A percentile compares a stretch with the other conserved stretches of the same genome.
These are phyloP conservation scores for Sialia sialis DNA, from an alignment of 2,113 vertebrate genomes.

Conservation along the genomic window DNA sequence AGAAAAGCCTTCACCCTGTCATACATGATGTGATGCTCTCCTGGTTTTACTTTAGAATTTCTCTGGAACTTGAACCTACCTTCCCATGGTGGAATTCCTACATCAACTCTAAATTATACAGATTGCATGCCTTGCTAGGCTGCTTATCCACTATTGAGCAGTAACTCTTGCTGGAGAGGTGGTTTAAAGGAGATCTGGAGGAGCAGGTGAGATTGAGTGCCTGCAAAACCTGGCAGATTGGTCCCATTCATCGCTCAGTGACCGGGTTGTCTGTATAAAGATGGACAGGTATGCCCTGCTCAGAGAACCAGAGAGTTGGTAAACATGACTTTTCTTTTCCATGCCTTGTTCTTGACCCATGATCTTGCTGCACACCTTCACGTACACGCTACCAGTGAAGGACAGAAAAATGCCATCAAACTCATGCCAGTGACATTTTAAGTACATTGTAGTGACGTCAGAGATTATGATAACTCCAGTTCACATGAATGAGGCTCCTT, in stretches of 20 bases:
- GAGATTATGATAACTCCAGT: neutral
- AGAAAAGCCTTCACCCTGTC: neutral
- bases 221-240: neutral
- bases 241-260: neutral
- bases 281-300: neutral
- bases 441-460: neutral
- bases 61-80: neutral
- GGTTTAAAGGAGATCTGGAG: neutral
- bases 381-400: neutral
- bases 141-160: neutral
- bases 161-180: neutral
- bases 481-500: neutral
- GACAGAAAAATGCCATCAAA: neutral
- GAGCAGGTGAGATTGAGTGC: accelerated
- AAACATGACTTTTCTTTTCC: neutral
- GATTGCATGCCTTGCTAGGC: neutral
- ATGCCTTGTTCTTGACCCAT: neutral
- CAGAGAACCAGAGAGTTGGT: neutral
- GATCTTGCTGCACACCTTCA: neutral
- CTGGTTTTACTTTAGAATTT: neutral
- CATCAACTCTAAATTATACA: neutral
- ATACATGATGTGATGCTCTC: neutral
- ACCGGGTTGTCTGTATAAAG: neutral
- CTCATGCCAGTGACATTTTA: neutral
- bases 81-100: neutral